phyloP scores from a whole-genome alignment of 2,113 vertebrate genomes.

The Silurus asotus region DNA sequence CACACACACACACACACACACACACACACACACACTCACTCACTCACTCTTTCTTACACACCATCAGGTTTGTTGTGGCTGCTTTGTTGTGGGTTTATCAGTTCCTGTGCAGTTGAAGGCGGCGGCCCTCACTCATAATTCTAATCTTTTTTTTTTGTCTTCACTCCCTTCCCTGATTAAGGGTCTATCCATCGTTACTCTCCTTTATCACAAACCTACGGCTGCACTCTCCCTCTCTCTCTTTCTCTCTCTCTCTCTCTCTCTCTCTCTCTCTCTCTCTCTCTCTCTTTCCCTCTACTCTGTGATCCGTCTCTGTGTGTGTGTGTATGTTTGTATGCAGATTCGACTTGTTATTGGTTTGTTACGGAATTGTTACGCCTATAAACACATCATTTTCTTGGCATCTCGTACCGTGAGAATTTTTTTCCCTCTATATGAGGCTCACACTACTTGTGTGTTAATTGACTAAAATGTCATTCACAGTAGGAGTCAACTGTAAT shows the following conservation, averaged over 20 bases:
- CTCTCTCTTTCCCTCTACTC: background rate
- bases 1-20: conserved; percentile 11
- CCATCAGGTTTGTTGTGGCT: conserved; percentile 24
- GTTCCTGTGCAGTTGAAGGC: conserved; percentile 48
- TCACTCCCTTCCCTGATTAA: conserved; percentile 51
- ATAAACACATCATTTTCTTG: conserved; percentile 15
- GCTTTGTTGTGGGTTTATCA: conserved; percentile 49
- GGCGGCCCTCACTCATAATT: conserved; percentile 45
- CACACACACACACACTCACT: background rate
- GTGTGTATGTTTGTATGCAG: background rate
- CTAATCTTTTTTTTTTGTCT: conserved; percentile 57
- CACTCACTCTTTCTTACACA: background rate
- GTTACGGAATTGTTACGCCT: background rate
- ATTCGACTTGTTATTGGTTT: conserved; percentile 5
- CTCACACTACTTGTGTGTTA: conserved; percentile 23
- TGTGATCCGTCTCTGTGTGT: background rate
- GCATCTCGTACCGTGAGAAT: background rate
- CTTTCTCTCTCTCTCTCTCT: conserved; percentile 23
- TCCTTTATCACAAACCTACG: conserved; percentile 50
- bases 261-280: conserved; percentile 1
- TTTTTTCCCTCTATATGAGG: no score
- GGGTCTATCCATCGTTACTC: conserved; percentile 42
- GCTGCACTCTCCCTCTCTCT: conserved; percentile 2
- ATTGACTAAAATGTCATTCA: conserved; percentile 47
- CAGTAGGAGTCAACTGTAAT: conserved; percentile 36